Base-by-base conservation (phyloP, 2,888 invertebrate species). In the Leucophenga montana region DNA sequence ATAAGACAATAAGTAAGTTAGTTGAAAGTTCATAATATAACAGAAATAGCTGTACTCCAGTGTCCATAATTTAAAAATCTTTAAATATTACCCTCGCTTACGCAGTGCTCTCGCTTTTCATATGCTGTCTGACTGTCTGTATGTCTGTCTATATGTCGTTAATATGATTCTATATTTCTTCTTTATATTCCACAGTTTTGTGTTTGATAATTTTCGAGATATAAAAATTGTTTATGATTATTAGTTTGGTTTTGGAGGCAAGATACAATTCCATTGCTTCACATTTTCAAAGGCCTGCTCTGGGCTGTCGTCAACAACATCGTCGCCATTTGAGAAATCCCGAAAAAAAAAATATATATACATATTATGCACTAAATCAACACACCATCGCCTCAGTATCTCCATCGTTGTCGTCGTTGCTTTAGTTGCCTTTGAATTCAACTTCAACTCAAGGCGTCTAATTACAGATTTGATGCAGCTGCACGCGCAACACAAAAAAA, bases 381-480 rank as follows among this genome's bases (percentile, higher is more conserved):
- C 62, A 64, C 62, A 54, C 54, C 57, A 57, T 14, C 57, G 31
- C n/a, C 57, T 1, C 57, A 22, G 27, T 27, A 27, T 22, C 27
- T 18, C 27, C 27, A 22, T 22, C 31, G 27, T 31, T 20, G 22
- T 11, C 22, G 53, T 14, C 66, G n/a, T 14, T 14, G n/a, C 11
- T 39, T 13, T 53, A 27, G 27, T 46, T 77, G 72, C 71, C 71
- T 33, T 39, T 39, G 11, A 39, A 39, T 39, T 39, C 39, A 39
- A 39, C 8, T 11, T 39, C 39, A 39, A 39, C 9, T 3, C 11
- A 39, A 39, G 71, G 54, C 75, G 66, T 62, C 75, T 71, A 77
- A 79, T 81, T 81, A 75, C 81, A 68, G 73, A 79, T 77, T 72
- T 76, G 71, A 72, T 79, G 83, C 79, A 80, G 83, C 77, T 80